Percentiles rank a stretch among this genome's conserved stretches.
These are phyloP conservation scores for Helostoma temminkii DNA, from an alignment of 2,797 vertebrate genomes.

Conservation along the genomic window DNA sequence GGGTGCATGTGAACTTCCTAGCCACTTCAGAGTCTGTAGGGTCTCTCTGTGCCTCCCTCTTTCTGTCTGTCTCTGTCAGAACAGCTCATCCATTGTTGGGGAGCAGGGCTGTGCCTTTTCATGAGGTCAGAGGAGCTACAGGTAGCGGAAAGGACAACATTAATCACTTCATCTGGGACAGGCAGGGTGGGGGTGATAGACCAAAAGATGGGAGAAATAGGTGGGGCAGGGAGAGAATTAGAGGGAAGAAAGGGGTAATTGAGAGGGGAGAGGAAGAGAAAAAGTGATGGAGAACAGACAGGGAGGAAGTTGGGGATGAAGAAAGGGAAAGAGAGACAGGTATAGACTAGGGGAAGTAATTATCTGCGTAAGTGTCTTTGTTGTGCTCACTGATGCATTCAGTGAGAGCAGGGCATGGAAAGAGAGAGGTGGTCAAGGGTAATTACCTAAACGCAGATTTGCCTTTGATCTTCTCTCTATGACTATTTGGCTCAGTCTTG, in stretches of 20 bases:
- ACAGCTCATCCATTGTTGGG: constrained; percentile 75
- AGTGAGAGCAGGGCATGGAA: constrained; percentile 41
- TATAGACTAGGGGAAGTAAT: constrained; percentile 74
- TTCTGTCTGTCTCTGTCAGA: constrained; percentile 63
- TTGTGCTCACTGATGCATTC: constrained; percentile 66
- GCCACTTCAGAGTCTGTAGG: constrained; percentile 41
- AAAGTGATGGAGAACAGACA: constrained; percentile 66
- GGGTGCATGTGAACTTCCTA: constrained; percentile 60
- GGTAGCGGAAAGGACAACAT: constrained; percentile 78
- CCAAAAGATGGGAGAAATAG: constrained; percentile 65
- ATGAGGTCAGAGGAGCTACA: constrained; percentile 73
- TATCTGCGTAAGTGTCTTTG: constrained; percentile 75
- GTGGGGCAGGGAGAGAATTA: constrained; percentile 59
- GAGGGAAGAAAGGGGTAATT: constrained; percentile 70
- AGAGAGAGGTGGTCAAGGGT: constrained; percentile 69
- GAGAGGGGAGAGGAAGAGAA: constrained; percentile 68
- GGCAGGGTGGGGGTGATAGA: constrained; percentile 49
- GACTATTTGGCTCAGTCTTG: constrained; percentile 6
- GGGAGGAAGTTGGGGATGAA: constrained; percentile 67
- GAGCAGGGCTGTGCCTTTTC: constrained; percentile 50
- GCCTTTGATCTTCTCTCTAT: constrained; percentile 60
- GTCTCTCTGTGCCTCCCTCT: constrained; percentile 36
- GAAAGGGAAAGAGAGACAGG: constrained; percentile 72
- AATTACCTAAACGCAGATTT: constrained; percentile 67
- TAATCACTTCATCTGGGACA: constrained; percentile 73